Percentiles rank a stretch among this genome's conserved stretches.
Conservation (phyloP, 2,113 vertebrate genomes). For the Cavia porcellus region DNA sequence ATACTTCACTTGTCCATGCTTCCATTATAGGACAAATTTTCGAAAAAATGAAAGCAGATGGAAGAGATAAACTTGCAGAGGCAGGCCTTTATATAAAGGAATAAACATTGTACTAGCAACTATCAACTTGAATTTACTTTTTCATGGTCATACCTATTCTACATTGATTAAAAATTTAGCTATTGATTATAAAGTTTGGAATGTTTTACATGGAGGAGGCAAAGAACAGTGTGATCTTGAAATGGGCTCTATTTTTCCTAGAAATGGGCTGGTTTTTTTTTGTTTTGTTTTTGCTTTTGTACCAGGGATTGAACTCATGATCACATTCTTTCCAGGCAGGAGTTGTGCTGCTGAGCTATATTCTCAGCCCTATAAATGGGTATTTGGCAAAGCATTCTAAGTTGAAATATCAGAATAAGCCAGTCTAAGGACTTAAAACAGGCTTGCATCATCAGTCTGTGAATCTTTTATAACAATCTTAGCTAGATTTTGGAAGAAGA, state of each 20-base stretch:
- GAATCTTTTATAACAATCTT: not conserved
- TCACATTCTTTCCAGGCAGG: too few species aligned
- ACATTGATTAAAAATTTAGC: not conserved
- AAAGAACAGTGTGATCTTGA: not conserved
- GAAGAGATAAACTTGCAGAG: not conserved
- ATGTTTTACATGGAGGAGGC: not conserved
- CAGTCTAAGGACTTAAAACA: not conserved
- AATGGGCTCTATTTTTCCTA: not conserved
- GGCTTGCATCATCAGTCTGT: not conserved
- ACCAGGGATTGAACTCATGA: too few species aligned
- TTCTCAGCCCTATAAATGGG: too few species aligned
- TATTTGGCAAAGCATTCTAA: not conserved
- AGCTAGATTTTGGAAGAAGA: not conserved
- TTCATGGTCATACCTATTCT: not conserved
- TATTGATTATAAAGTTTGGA: not conserved
- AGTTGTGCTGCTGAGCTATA: too few species aligned
- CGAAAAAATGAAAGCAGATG: not conserved
- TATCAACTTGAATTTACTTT: not conserved
- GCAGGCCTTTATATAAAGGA: not conserved
- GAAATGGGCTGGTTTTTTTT: not conserved
- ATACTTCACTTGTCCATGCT: not conserved
- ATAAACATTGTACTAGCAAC: not conserved
- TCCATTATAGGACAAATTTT: not conserved
- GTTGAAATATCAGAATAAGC: not conserved
- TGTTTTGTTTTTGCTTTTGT: too few species aligned